Evolutionary conservation across 1,140 invertebrate species (phyloP), one percentile per base, ranked within the genome.

Genomic region (Tribolium madens): DNA sequence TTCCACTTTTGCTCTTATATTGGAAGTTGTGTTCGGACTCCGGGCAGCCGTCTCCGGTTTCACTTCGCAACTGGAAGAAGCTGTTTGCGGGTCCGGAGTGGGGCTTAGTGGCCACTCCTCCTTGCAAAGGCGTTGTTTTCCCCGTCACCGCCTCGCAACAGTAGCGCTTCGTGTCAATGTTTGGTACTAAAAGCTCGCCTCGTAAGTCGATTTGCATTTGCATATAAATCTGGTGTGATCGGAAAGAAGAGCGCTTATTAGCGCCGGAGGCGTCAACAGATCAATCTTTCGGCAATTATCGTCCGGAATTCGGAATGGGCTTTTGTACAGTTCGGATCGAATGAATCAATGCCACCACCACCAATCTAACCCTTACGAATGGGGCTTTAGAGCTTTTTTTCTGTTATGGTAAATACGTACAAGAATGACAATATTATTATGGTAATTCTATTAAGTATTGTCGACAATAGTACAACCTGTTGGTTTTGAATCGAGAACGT

Each of bases 381-480:
- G 76, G 72, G 52, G 78, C 72, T 75, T 74, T 78, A 78, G 57
- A 74, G 78, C 64, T 50, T 79, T 83, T 81, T 81, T 81, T 81
- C 83, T 82, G 78, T 83, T 82, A 84, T 80, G 80, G 81, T 82
- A 84, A 82, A 83, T 83, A 81, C 48, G 48, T 70, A 76, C 78
- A 83, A 84, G 83, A 84, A 84, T 83, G 83, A 83, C 82, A 84
- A 84, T 84, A 84, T 84, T 84, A 83, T 84, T 84, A 84, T 84
- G 83, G 82, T 84, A 84, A 84, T 84, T 83, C 81, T 83, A 84
- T 84, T 84, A 84, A 83, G 79, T 79, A 81, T 81, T 81, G 81
- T 78, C 75, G 77, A 83, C 80, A 83, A 83, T 83, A 78, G 79
- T 80, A 80, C 81, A 83, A 84, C 83, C 83, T 84, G 83, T 84